Conservation (phyloP, 2,113 vertebrate genomes). For the Sinocyclocheilus anophthalmus region DNA sequence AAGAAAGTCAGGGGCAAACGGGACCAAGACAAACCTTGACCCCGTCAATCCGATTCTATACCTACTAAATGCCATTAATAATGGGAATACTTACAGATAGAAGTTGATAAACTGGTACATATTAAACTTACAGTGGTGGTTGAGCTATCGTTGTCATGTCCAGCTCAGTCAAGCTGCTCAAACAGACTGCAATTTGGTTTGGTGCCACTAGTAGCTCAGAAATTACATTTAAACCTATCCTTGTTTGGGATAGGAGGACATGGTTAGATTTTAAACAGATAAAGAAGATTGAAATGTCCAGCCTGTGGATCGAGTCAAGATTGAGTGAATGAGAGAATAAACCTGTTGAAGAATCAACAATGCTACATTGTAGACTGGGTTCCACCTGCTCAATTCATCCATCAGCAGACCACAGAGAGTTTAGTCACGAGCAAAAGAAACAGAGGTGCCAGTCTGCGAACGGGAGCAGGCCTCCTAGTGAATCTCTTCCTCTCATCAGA, state of each 20-base stretch:
- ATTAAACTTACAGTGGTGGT: too few relatives aligned
- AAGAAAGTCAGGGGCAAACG: background rate
- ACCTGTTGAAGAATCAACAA: background rate
- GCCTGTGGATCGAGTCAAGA: background rate
- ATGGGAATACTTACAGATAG: background rate
- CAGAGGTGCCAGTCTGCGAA: slow-evolving; percentile 12
- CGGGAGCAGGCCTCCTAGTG: slow-evolving; percentile 47
- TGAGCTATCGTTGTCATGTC: too few relatives aligned
- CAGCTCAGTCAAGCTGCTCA: background rate
- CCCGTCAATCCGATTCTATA: background rate
- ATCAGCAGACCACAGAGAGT: slow-evolving; percentile 41
- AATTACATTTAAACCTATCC: background rate
- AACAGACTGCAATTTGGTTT: background rate
- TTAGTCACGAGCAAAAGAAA: slow-evolving; percentile 45
- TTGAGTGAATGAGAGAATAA: background rate
- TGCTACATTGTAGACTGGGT: background rate
- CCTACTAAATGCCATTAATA: background rate
- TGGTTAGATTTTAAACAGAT: background rate
- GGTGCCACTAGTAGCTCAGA: background rate
- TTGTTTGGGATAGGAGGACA: too few relatives aligned
- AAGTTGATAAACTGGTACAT: too few relatives aligned
- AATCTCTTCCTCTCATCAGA: slow-evolving; percentile 58
- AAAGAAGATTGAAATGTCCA: background rate
- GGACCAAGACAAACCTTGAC: background rate
- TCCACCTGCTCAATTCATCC: slow-evolving; percentile 44